phyloP scores from a whole-genome alignment of 2,113 vertebrate species.

The Ammodytes marinus region DNA sequence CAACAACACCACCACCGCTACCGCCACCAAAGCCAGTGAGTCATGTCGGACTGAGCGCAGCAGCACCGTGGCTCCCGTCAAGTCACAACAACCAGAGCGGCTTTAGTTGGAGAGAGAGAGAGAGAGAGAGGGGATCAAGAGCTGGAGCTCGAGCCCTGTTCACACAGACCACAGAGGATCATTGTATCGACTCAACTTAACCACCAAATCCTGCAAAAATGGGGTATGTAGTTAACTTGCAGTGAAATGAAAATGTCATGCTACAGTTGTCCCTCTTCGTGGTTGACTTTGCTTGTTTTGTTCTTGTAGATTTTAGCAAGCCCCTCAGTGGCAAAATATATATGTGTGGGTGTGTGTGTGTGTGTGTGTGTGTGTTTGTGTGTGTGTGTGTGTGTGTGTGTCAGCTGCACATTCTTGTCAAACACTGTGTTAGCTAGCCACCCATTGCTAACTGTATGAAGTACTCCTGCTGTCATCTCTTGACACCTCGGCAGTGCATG shows the following conservation, averaged over 20 bases:
- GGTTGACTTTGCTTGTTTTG: neutral
- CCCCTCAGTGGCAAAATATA: too few species aligned
- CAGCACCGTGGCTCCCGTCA: conserved; percentile 55
- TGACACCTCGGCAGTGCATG: neutral
- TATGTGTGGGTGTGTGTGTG: too few species aligned
- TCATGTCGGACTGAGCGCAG: conserved; percentile 71
- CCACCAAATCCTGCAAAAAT: conserved; percentile 70
- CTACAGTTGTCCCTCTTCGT: neutral
- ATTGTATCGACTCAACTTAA: conserved; percentile 27
- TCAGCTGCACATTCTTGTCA: neutral
- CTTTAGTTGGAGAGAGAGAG: conserved; percentile 20
- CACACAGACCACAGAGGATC: conserved; percentile 58
- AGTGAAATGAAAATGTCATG: neutral
- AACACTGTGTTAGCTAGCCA: conserved; percentile 40
- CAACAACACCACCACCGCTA: neutral
- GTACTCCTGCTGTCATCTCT: conserved; percentile 19
- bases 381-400: too few species aligned
- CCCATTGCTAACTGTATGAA: conserved; percentile 42
- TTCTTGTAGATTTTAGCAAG: neutral
- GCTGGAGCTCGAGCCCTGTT: conserved; percentile 52
- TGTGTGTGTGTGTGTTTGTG: too few species aligned
- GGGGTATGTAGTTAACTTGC: conserved; percentile 79
- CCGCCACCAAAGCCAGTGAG: neutral
- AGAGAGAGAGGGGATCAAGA: conserved; percentile 49
- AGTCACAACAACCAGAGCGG: conserved; percentile 47